phyloP scores from a whole-genome alignment of 1,140 invertebrate species.

The Drosophila leontia region DNA sequence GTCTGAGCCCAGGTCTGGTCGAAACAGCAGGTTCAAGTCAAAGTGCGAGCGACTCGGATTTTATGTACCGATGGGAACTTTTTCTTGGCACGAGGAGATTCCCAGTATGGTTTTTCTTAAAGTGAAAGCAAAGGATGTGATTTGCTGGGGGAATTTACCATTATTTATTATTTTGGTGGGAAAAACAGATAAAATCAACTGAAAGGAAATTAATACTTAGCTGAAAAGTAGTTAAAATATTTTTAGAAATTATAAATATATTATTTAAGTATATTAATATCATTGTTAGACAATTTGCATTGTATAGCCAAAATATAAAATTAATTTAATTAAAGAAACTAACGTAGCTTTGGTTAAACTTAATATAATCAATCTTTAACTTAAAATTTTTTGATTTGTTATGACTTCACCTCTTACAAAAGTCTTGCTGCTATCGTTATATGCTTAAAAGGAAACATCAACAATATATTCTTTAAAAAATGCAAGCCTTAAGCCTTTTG shows the following conservation, averaged over 20 bases:
- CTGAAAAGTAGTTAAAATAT: background rate
- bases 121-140: constrained; percentile 53
- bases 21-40: constrained; percentile 34
- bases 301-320: background rate
- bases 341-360: background rate
- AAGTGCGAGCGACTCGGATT: constrained; percentile 49
- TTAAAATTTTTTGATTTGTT: background rate
- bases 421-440: background rate
- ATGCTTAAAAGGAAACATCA: background rate
- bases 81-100: constrained; percentile 31
- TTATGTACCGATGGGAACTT: constrained; percentile 32
- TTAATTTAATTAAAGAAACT: too few species aligned
- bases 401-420: background rate
- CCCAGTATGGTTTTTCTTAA: constrained; percentile 19
- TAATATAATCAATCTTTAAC: too few species aligned
- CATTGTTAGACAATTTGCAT: background rate
- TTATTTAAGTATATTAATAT: too few species aligned
- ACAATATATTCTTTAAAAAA: background rate
- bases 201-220: background rate
- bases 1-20: constrained; percentile 34
- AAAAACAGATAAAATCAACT: background rate
- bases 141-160: constrained; percentile 21
- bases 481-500: background rate
- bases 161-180: constrained; percentile 10
- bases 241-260: background rate